Percentiles rank a stretch among this genome's conserved stretches.
These are phyloP conservation scores for Odontomyia ornata DNA, from an alignment of 2,888 invertebrate genomes.

Conservation along the genomic window DNA sequence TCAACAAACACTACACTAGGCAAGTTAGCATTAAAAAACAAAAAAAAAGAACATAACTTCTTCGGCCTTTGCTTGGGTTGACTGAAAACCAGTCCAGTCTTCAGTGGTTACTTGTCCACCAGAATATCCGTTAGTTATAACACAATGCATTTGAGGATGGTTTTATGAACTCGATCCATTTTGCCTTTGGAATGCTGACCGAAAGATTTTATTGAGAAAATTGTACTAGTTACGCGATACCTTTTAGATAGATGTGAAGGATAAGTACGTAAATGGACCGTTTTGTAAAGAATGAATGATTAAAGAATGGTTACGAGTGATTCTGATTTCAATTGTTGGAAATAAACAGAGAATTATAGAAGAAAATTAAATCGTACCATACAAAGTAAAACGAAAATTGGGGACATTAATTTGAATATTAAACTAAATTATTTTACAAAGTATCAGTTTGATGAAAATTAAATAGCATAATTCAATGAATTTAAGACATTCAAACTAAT, in stretches of 20 bases:
- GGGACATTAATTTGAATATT: too few relatives aligned
- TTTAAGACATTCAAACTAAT: too few relatives aligned
- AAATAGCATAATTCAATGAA: too few relatives aligned
- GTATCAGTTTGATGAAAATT: too few relatives aligned
- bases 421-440: too few relatives aligned
- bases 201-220: slow-evolving; percentile 19
- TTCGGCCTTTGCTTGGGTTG: neutral
- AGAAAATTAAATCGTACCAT: too few relatives aligned
- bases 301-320: slow-evolving; percentile 11
- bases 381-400: too few relatives aligned
- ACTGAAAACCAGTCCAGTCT: slow-evolving; percentile 19
- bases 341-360: too few relatives aligned
- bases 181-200: neutral
- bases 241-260: neutral
- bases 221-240: neutral
- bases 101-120: neutral
- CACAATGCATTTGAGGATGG: slow-evolving; percentile 13
- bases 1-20: neutral
- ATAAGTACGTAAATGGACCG: slow-evolving; percentile 28
- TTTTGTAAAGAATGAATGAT: slow-evolving; percentile 33
- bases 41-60: neutral
- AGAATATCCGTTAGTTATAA: slow-evolving; percentile 31
- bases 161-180: neutral
- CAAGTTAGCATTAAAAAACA: neutral
- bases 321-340: neutral